Evolutionary conservation across 2,113 vertebrate genomes (phyloP), one percentile per base, ranked within the genome.

Genomic region (Melanotaenia duboulayi): DNA sequence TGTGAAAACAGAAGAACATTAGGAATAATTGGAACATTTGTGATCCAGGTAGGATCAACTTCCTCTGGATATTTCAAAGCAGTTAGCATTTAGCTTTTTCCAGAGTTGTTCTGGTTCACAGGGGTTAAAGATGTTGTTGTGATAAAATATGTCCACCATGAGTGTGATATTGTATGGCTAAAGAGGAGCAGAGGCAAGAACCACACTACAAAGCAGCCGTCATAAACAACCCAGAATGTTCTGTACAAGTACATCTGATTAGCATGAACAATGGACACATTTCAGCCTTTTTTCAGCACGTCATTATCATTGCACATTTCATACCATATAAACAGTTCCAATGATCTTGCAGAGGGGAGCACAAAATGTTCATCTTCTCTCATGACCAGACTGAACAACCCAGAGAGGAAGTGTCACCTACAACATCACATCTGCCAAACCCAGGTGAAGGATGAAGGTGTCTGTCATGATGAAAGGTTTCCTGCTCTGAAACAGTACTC

Each of bases 231-330:
- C 54, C 68, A 71, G 0, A 90, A 76, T 11, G 91, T 95, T 28
- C 81, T 93, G 7, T 93, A 89, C 11, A 94, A 95, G 92, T 96
- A 96, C 90, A 96, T 94, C 69, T 96, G 95, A 12, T 95, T 93
- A 2, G 95, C 96, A 0, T 95, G 94, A 20, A 97, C 95, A 0
- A 97, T 96, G 67, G 94, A 96, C 68, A 97, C 62, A 90, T 97
- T 97, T 14, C 96, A 17, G 54, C 7, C 11, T 4, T 32, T 20
- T 39, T 62, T 48, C 8, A n/a, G 10, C 35, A 22, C 11, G 20
- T 61, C 7, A 44, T 32, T 51, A 11, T 52, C 19, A 9, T 0
- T 48, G 39, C 20, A 46, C 13, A 35, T 6, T 17, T 46, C 88
- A 68, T 91, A 94, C 94, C 81, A 89, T 95, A 72, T 96, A 96